Conservation (phyloP, 2,888 invertebrate genomes). For the Macrophya annulata region DNA sequence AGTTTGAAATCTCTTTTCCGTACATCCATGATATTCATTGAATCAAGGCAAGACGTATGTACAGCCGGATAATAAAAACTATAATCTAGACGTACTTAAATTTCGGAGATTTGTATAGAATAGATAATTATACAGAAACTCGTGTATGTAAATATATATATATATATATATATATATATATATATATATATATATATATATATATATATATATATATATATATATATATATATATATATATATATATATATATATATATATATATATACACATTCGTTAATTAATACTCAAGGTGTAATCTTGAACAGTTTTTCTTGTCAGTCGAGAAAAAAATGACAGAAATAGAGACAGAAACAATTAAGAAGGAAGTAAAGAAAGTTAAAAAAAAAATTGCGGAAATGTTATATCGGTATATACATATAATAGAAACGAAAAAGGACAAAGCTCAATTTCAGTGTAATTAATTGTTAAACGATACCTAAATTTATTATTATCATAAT, state of each 20-base stretch:
- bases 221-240: neutral
- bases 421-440: slow-evolving; percentile 16
- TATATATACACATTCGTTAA: neutral
- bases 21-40: neutral
- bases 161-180: too few species aligned
- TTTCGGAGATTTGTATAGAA: slow-evolving; percentile 15
- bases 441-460: slow-evolving; percentile 54
- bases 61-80: neutral
- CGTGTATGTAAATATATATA: neutral
- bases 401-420: slow-evolving; percentile 9
- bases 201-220: neutral
- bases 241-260: too few species aligned
- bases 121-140: neutral
- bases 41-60: neutral
- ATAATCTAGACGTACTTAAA: neutral
- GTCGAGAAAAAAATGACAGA: neutral
- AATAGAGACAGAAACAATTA: neutral
- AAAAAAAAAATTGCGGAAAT: neutral
- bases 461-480: slow-evolving; percentile 46
- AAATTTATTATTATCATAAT: slow-evolving; percentile 34
- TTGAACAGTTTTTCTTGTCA: neutral
- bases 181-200: neutral
- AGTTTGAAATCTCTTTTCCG: neutral
- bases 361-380: neutral
- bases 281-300: neutral